Evolutionary conservation across 2,113 vertebrate genomes (phyloP).

Genomic region (Alexandromys fortis): DNA sequence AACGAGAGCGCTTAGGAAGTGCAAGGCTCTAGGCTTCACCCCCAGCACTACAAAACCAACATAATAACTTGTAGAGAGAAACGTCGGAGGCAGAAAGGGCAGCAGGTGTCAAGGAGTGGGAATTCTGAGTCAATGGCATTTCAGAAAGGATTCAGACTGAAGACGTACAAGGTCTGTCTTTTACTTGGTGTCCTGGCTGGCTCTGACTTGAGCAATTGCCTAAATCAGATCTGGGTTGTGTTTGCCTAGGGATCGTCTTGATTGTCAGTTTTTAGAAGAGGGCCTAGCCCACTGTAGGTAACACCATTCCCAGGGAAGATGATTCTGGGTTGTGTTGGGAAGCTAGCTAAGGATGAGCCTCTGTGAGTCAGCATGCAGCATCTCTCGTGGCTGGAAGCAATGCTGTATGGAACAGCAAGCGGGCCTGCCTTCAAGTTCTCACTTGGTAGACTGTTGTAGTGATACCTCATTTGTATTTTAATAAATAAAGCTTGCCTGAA

Average conservation of each 20-base stretch:
- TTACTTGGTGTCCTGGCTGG: not conserved
- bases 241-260: not conserved
- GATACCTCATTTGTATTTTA: too few species aligned
- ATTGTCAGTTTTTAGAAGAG: not conserved
- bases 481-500: too few species aligned
- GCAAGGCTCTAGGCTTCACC: not conserved
- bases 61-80: not conserved
- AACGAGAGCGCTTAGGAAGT: not conserved
- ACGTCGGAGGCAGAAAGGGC: not conserved
- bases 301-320: not conserved
- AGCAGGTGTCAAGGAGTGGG: not conserved
- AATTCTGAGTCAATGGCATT: not conserved
- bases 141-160: not conserved
- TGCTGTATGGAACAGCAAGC: too few species aligned
- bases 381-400: not conserved
- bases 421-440: not conserved
- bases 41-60: not conserved
- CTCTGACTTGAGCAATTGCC: not conserved
- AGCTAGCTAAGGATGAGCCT: not conserved
- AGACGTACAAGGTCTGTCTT: not conserved
- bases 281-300: not conserved
- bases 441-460: too few species aligned
- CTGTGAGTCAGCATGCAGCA: not conserved
- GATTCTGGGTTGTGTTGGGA: not conserved
- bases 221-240: not conserved